Conservation (phyloP, 53 echinoderm and acorn worm genomes). For the Astropecten irregularis region DNA sequence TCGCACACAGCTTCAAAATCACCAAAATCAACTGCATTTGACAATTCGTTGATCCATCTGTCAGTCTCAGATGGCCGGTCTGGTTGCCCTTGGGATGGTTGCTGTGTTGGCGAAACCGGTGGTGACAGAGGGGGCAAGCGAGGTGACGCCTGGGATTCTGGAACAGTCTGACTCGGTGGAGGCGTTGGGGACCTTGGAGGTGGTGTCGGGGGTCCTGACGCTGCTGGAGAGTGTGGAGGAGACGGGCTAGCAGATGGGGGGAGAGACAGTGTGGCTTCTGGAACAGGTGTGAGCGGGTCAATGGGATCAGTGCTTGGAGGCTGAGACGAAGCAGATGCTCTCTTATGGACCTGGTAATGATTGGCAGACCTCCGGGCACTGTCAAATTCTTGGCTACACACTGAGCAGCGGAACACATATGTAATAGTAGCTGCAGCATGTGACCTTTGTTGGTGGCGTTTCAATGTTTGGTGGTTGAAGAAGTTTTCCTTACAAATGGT, state of each 20-base stretch:
- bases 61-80: neutral
- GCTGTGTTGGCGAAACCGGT: neutral
- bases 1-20: constrained; percentile 19
- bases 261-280: neutral
- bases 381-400: constrained; percentile 23
- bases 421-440: neutral
- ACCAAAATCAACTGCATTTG: neutral
- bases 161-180: too few relatives aligned
- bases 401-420: neutral
- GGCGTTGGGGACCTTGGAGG: neutral
- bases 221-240: neutral
- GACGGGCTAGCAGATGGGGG: neutral
- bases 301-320: neutral
- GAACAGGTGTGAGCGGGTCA: neutral
- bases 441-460: constrained; percentile 3
- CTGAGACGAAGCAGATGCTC: too few relatives aligned
- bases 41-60: neutral
- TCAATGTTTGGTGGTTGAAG: constrained; percentile 10
- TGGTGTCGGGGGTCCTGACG: neutral
- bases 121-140: neutral
- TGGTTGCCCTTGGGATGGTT: neutral
- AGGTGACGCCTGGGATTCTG: neutral
- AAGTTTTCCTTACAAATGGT: neutral
- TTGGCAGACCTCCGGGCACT: neutral
- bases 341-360: constrained; percentile 32